Evolutionary conservation across 2,113 vertebrate genomes (phyloP).

Genomic region (Laterallus jamaicensis): DNA sequence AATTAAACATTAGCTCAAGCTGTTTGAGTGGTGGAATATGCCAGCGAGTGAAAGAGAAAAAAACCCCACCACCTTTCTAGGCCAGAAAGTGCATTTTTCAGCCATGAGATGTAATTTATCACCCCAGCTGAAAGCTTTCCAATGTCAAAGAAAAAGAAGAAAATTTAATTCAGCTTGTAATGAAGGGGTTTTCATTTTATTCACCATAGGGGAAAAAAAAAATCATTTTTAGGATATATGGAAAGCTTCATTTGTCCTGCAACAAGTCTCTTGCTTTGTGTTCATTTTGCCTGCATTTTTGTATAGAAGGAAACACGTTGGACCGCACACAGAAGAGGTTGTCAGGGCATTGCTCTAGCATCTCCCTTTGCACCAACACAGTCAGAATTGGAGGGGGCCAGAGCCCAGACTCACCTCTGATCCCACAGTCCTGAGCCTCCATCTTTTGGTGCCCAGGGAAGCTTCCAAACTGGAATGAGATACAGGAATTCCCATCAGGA

Average conservation of each 20-base stretch:
- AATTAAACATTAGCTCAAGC: background rate
- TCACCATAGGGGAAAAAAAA: background rate
- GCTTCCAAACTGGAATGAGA: rapidly evolving
- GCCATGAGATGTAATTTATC: background rate
- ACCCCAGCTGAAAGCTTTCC: background rate
- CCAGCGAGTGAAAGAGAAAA: background rate
- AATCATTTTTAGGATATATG: background rate
- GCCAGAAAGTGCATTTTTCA: background rate
- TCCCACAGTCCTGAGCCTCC: background rate
- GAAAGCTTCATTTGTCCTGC: background rate
- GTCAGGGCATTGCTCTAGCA: background rate
- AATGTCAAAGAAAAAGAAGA: background rate
- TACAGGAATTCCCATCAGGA: background rate
- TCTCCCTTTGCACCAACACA: rapidly evolving
- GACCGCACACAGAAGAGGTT: rapidly evolving
- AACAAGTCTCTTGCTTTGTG: background rate
- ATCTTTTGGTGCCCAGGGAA: background rate
- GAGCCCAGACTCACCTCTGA: background rate
- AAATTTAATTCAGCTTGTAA: background rate
- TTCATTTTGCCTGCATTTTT: background rate
- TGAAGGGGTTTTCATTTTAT: background rate
- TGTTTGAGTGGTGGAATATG: background rate
- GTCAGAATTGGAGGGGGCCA: rapidly evolving
- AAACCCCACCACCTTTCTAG: background rate
- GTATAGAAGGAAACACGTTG: background rate